phyloP scores from a whole-genome alignment of 1,140 invertebrate genomes.

The Bombus consobrinus region DNA sequence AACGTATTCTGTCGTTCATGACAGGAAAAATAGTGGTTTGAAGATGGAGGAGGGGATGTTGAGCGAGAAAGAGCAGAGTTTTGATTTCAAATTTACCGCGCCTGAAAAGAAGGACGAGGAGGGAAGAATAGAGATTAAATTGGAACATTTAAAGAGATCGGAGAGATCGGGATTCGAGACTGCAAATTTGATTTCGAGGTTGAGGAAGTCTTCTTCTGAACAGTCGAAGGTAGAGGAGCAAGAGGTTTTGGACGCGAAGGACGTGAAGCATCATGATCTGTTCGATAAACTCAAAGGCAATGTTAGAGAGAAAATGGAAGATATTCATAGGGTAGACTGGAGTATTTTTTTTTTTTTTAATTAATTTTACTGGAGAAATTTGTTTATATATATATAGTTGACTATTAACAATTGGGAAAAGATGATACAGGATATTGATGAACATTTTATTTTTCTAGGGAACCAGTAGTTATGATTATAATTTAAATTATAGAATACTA shows the following conservation, averaged over 20 bases:
- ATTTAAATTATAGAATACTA: no score
- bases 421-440: no score
- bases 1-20: neutral
- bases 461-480: no score
- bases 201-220: conserved; percentile 17
- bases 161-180: neutral
- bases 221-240: conserved; percentile 3
- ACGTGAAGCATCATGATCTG: conserved; percentile 75
- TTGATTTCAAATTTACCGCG: conserved; percentile 45
- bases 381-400: neutral
- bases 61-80: neutral
- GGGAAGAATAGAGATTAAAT: conserved; percentile 19
- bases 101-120: conserved; percentile 37
- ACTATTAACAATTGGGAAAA: no score
- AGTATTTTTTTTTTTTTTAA: neutral
- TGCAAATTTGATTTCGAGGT: neutral
- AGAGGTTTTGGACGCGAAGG: conserved; percentile 38
- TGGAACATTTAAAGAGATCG: conserved; percentile 15
- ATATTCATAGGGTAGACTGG: conserved; percentile 84
- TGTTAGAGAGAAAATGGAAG: conserved; percentile 84
- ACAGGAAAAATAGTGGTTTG: neutral
- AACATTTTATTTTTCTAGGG: no score
- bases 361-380: neutral
- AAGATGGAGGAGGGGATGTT: neutral
- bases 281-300: conserved; percentile 84